Base-by-base conservation (phyloP, 2,888 invertebrate species). In the Tinea trinotella region DNA sequence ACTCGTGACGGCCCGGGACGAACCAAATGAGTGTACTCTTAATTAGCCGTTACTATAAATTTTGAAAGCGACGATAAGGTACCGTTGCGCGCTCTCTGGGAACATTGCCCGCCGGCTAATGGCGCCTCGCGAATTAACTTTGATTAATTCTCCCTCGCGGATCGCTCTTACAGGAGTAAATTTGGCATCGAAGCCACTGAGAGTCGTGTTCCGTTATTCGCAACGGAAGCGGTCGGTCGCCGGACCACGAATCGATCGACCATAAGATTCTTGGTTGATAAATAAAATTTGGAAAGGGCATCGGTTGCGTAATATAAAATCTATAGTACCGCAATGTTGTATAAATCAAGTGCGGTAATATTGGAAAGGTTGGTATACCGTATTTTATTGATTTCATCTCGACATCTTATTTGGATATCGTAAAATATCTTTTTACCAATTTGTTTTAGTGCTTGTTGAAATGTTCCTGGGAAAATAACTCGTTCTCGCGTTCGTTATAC, bases 41-140 rank as follows among this genome's bases (percentile, higher is more conserved):
- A 83, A 81, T 81, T 83, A 82, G 74, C 70, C 71, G 74, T 73
- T 75, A 72, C 76, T 71, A 81, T 79, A 82, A 76, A 81, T 79
- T 82, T 80, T 73, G 74, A 76, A 74, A 70, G 68, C 74, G 60
- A 67, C 72, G 80, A 80, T 80, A 81, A 79, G 74, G 76, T 77
- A 73, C 83, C 79, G 82, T 80, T 75, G 62, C 59, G 59, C 64
- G 64, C 61, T 65, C 65, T 63, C 66, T 65, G 68, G 60, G 65
- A 70, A 68, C 68, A 66, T 61, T 60, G 64, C 63, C 60, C 61
- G 64, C 61, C 63, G 61, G 63, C 67, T 78, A 76, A 80, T 78
- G 71, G 74, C 65, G 68, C 67, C 62, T 71, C 64, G 65, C 66
- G 68, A 72, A 73, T 75, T 76, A 70, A 71, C 68, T 74, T 76